A percentile compares a stretch with the other conserved stretches of the same genome.
Conservation (phyloP, 2,888 invertebrate species). For the Mesopsocus fuscifrons region DNA sequence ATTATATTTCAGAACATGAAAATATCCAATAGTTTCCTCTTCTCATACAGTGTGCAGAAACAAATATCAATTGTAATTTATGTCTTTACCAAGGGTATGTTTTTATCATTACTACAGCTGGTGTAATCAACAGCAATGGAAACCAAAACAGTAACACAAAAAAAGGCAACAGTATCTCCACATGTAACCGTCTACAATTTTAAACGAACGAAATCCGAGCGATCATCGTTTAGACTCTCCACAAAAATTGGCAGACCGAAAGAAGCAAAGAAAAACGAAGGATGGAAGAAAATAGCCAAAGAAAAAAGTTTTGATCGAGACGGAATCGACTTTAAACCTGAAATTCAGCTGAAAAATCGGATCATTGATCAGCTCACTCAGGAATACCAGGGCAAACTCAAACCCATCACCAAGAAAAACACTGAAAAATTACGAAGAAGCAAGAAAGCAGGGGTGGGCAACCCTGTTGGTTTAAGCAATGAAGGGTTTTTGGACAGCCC, state of each 20-base stretch:
- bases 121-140: no score
- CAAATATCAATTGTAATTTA: no score
- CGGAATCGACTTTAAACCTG: background rate
- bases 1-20: no score
- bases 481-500: background rate
- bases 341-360: background rate
- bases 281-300: background rate
- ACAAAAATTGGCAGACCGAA: background rate
- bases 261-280: background rate
- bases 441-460: background rate
- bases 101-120: no score
- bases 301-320: background rate
- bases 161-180: background rate
- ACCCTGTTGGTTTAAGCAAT: no score
- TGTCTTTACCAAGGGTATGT: no score
- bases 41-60: no score
- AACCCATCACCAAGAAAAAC: background rate
- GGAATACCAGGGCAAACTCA: background rate
- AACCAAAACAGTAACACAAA: background rate
- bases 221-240: background rate
- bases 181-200: background rate
- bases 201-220: background rate
- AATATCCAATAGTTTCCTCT: no score
- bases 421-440: no score
- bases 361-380: background rate